Base-by-base conservation (phyloP, 2,888 invertebrate genomes). In the Himalopsyche kuldschensis region DNA sequence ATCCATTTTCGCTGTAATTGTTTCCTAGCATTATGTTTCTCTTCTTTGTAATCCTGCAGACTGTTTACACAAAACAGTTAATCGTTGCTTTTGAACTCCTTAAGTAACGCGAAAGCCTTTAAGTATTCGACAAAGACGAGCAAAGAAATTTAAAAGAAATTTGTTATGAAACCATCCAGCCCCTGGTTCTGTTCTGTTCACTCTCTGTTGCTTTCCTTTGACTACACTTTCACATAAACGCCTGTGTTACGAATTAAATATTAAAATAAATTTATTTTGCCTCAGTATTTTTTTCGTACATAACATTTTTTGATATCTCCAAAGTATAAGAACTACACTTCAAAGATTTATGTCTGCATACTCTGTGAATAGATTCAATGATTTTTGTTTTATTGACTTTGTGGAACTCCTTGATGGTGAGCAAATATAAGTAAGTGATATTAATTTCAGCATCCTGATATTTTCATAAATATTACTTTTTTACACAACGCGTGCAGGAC, bases 11-110 rank as follows among this genome's bases (percentile, higher is more conserved):
- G 63, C 32, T 81, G 85, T 83, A 85, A 85, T 83, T 83, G 83
- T 83, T 84, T 81, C 81, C 81, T 24, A 30, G 76, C 83, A 84
- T 81, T 84, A 78, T 80, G 63, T 55, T 79, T 78, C 75, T 27
- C 27, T 32, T 46, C 85, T 82, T 84, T 85, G 82, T 85, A 77
- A 84, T 83, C 82, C 82, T 79, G 48, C 82, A 75, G 48, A 85
- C 83, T 85, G 85, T 84, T 85, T 84, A 85, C 84, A 79, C 77
- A 80, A 84, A 85, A 84, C 85, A 82, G 85, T 85, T 85, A 85
- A 85, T 85, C 85, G 85, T 80, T 80, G 82, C 85, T 84, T 85
- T 85, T 85, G 82, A 84, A 82, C 79, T 85, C 80, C 84, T 80
- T 82, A 82, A 85, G 82, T 85, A 85, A 85, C 84, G 85, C 77